Evolutionary conservation across 2,888 invertebrate species (phyloP).

Genomic region (Cheilosia soror): DNA sequence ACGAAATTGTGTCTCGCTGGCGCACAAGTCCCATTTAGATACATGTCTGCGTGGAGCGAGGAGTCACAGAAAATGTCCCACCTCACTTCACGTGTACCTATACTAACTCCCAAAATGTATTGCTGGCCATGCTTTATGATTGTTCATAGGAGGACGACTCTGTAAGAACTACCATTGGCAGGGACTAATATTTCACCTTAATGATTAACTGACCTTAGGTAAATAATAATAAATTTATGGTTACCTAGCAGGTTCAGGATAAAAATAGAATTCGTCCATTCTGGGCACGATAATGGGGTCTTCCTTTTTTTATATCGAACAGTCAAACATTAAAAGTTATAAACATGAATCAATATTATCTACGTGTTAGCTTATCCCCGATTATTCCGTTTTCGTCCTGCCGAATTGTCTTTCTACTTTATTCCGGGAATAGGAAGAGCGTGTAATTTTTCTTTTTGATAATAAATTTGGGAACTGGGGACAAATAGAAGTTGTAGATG

Average conservation of each 20-base stretch:
- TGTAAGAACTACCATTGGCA: conserved; percentile 4
- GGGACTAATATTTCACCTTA: conserved; percentile 26
- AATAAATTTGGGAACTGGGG: conserved; percentile 14
- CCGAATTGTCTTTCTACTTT: background rate
- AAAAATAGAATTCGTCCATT: conserved; percentile 1
- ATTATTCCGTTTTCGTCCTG: no score
- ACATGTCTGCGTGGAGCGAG: background rate
- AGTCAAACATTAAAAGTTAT: conserved; percentile 38
- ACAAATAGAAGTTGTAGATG: conserved; percentile 14
- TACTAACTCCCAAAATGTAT: background rate
- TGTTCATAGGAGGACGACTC: background rate
- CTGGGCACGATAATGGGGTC: background rate
- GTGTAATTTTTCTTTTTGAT: background rate
- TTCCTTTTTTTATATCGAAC: conserved; percentile 12
- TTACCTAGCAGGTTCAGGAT: background rate
- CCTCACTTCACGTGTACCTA: background rate
- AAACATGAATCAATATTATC: conserved; percentile 33
- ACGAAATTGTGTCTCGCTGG: conserved; percentile 6
- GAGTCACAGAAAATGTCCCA: background rate
- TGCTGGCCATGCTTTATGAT: background rate
- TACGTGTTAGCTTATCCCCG: conserved; percentile 1
- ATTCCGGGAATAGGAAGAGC: background rate
- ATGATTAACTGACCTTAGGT: conserved; percentile 26
- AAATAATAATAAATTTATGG: conserved; percentile 12
- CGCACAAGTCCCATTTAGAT: background rate